These are phyloP conservation scores for Dendrocincla tyrannina DNA, from an alignment of 2,797 vertebrate species.

Conservation along the genomic window DNA sequence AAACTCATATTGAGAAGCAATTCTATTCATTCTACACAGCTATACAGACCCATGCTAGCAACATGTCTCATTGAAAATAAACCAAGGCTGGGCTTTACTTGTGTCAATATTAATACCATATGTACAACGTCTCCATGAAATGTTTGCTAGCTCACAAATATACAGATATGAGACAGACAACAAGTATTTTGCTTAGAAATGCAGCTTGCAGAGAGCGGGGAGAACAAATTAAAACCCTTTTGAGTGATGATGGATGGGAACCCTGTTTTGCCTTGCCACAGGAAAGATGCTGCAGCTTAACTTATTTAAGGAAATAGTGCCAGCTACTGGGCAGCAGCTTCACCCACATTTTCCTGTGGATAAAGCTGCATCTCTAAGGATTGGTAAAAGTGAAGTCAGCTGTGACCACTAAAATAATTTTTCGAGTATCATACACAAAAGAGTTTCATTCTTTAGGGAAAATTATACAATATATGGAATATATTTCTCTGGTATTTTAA, in stretches of 20 bases:
- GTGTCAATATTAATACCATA: constrained; percentile 71
- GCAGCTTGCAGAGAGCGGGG: constrained; percentile 6
- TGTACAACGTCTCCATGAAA: constrained; percentile 69
- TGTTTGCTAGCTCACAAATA: constrained; percentile 53
- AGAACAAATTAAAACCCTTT: background rate
- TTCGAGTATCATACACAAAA: background rate
- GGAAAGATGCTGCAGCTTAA: constrained; percentile 45
- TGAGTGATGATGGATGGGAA: constrained; percentile 24
- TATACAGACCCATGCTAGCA: constrained; percentile 46
- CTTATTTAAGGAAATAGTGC: constrained; percentile 38
- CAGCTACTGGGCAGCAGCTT: constrained; percentile 47
- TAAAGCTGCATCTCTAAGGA: background rate
- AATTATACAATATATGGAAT: constrained; percentile 51
- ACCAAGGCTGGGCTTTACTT: constrained; percentile 47
- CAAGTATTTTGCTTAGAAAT: constrained; percentile 41
- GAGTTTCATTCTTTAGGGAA: background rate
- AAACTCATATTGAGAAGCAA: constrained; percentile 8
- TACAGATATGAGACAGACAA: constrained; percentile 60
- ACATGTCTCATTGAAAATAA: constrained; percentile 56
- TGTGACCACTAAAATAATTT: constrained; percentile 11
- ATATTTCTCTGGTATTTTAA: constrained; percentile 17
- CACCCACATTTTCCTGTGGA: constrained; percentile 3
- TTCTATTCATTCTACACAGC: constrained; percentile 51
- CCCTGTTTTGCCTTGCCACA: constrained; percentile 57
- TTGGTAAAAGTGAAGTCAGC: background rate